Base-by-base conservation (phyloP, 2,888 invertebrate species). In the Blera fallax region DNA sequence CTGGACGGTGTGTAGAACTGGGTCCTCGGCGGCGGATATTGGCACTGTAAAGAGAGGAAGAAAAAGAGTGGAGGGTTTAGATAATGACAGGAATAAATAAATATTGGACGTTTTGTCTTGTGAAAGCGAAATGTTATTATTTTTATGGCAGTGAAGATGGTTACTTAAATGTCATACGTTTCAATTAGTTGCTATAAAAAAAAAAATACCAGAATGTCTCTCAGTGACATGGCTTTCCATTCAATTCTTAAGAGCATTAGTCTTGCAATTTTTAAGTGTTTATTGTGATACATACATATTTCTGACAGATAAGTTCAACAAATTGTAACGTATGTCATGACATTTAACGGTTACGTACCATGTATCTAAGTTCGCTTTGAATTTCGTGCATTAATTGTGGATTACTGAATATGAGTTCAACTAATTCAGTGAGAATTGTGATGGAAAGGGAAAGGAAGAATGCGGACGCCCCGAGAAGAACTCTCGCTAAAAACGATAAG, bases 1-100 rank as follows among this genome's bases (percentile, higher is more conserved):
- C 93, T 95, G 95, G 87, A 95, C 93, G 0, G 95, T 94, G 92
- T 95, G 95, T 87, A 95, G 90, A 16, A 95, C 94, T 69, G 95
- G 95, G 91, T 96, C 95, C 87, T 93, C 93, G 87, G 92, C 93
- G 67, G 93, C 93, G 62, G 94, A 90, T 88, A 94, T 93, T 88
- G 95, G 93, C 88, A 93, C 95, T 95, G 90, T 40, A 93, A 92
- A 37, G 58, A 73, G 69, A 69, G 56, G 70, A 48, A 18, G 8
- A 56, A 10, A 50, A 6, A 73, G 29, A 87, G 27, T 21, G 21
- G 11, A 29, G 43, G 37, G 45, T 60, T 64, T 34, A 70, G 48
- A 37, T 48, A 3, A 8, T 54, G 24, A 16, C 5, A 27, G 43
- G 29, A 34, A 10, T 10, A n/a, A 21, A 8, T 40, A 37, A 18